Evolutionary conservation across 2,113 vertebrate genomes (phyloP), one percentile per base, ranked within the genome.

Genomic region (Seriola rivoliana): DNA sequence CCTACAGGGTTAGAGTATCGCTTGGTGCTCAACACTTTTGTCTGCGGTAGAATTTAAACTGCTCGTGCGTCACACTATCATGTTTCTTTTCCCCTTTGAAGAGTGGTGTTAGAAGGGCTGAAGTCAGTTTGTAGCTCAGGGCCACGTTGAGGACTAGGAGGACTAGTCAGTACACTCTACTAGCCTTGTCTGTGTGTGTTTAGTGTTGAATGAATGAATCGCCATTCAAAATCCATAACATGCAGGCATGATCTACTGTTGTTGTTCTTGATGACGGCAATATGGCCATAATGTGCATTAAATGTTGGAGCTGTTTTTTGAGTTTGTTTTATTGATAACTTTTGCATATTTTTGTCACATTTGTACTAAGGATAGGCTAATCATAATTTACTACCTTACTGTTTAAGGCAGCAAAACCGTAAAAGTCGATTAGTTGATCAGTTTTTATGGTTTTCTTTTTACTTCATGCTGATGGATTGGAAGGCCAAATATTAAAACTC

Each of bases 11-110:
- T 19, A 4, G 21, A 54, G 66, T 42, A 16, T 14, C 19, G 3
- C 44, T 48, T 48, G 38, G 52, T 65, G 38, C 48, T 34, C 12
- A 32, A 13, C n/a, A 17, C 3, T 36, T 36, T 55, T 38, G 38
- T 72, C 38, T 52, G 70, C 52, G 66, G 65, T 48, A 76, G 59
- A 65, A 58, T 76, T 57, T 58, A 71, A 71, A 71, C 66, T 29
- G 46, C 21, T 21, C 58, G 19, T 21, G 65, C 44, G 34, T 75
- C 42, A 67, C 14, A 6, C 8, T 66, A 57, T 84, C 68, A 29
- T 54, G 81, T 78, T 83, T 64, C 73, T 52, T 44, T 36, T 38
- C 25, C 52, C 12, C 29, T 72, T 34, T 67, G 23, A 84, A 67
- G 68, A 78, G 29, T 21, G 3, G 19, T 10, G 67, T 34, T 52